Evolutionary conservation across 2,888 invertebrate genomes (phyloP).

Genomic region (Mimumesa dahlbomi): DNA sequence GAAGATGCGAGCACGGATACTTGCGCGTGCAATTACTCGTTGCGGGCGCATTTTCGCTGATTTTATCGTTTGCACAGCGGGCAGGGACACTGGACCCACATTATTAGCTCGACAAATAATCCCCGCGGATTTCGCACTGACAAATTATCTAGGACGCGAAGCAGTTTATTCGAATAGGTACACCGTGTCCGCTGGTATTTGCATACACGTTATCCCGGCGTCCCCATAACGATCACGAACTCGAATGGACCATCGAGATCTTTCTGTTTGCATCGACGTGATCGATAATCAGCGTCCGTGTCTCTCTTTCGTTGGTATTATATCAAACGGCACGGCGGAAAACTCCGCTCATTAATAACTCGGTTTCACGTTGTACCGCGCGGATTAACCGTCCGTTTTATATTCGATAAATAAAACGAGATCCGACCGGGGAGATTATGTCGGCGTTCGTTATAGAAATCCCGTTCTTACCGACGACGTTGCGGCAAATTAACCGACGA

Average conservation of each 20-base stretch:
- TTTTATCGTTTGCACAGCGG: conserved; percentile 70
- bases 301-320: no score
- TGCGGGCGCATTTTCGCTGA: conserved; percentile 68
- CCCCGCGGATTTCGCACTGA: conserved; percentile 75
- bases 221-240: conserved; percentile 59
- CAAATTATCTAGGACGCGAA: conserved; percentile 75
- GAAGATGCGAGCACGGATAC: conserved; percentile 51
- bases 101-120: conserved; percentile 78
- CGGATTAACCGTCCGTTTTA: no score
- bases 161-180: conserved; percentile 75
- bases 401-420: no score
- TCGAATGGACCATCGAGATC: conserved; percentile 53
- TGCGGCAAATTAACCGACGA: no score
- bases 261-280: conserved; percentile 29
- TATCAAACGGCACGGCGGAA: no score
- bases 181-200: conserved; percentile 66
- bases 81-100: conserved; percentile 70
- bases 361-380: no score
- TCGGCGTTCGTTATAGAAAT: no score
- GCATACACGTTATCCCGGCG: conserved; percentile 59
- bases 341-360: no score
- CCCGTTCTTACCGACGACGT: no score
- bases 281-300: conserved; percentile 36
- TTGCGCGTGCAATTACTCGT: conserved; percentile 63
- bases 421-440: no score